These are phyloP conservation scores for Chloroceryle inda DNA, from an alignment of 2,797 vertebrate genomes.

Conservation along the genomic window DNA sequence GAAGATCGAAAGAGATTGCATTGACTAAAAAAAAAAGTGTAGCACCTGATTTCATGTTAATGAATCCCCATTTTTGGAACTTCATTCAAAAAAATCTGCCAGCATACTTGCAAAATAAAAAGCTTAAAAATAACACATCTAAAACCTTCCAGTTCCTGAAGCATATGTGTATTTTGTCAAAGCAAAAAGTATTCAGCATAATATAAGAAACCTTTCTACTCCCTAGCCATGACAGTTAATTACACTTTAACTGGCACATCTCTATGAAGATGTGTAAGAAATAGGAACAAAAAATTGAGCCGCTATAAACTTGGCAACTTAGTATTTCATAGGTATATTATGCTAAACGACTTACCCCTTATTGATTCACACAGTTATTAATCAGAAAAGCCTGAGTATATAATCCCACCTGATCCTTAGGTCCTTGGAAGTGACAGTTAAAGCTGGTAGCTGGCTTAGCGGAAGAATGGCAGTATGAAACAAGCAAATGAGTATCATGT, in stretches of 20 bases:
- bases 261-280: slow-evolving; percentile 15
- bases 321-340: slow-evolving; percentile 54
- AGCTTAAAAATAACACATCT: neutral
- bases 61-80: neutral
- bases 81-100: neutral
- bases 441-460: slow-evolving; percentile 63
- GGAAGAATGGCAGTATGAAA: slow-evolving; percentile 18
- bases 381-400: slow-evolving; percentile 53
- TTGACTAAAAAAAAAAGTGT: neutral
- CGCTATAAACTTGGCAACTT: slow-evolving; percentile 39
- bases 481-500: slow-evolving; percentile 25
- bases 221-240: neutral
- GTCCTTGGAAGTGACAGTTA: slow-evolving; percentile 70
- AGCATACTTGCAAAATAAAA: neutral
- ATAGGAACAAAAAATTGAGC: slow-evolving; percentile 3
- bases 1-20: slow-evolving; percentile 6
- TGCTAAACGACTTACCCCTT: slow-evolving; percentile 60
- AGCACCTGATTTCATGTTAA: slow-evolving; percentile 13
- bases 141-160: neutral
- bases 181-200: neutral
- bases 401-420: slow-evolving; percentile 73
- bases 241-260: slow-evolving; percentile 4
- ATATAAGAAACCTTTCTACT: slow-evolving; percentile 15
- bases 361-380: slow-evolving; percentile 70
- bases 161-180: neutral